These are phyloP conservation scores for Semaprochilodus insignis DNA, from an alignment of 2,797 vertebrate species.

Conservation along the genomic window DNA sequence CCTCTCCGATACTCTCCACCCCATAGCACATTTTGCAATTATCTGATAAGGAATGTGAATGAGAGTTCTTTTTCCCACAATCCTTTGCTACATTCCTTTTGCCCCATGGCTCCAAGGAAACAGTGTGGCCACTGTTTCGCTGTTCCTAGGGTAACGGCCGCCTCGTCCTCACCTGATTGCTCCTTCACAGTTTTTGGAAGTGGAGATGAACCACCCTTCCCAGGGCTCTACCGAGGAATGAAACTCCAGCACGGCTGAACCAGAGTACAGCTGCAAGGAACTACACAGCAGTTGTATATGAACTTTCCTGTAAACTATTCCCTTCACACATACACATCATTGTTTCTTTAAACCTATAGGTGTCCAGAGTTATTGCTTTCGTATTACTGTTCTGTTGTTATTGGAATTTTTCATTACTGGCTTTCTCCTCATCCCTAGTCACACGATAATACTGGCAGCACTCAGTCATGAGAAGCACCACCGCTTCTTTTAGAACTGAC, in stretches of 20 bases:
- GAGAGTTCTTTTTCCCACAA: slow-evolving; percentile 36
- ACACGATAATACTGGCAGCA: too few relatives aligned
- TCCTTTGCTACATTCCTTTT: slow-evolving; percentile 43
- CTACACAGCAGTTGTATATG: neutral
- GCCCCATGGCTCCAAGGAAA: slow-evolving; percentile 40
- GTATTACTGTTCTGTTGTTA: too few relatives aligned
- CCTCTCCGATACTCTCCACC: neutral
- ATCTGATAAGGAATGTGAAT: slow-evolving; percentile 43
- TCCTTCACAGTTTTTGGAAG: slow-evolving; percentile 5
- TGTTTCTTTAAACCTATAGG: too few relatives aligned
- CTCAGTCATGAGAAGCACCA: too few relatives aligned
- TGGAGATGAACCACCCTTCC: neutral
- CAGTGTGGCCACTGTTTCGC: slow-evolving; percentile 45
- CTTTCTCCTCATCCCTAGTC: too few relatives aligned
- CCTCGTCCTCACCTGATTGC: slow-evolving; percentile 17
- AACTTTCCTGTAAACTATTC: neutral
- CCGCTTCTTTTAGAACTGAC: too few relatives aligned
- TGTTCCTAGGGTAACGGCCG: slow-evolving; percentile 38
- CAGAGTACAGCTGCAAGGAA: neutral
- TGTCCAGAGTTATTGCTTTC: too few relatives aligned
- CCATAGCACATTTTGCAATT: slow-evolving; percentile 34
- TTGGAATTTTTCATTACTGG: too few relatives aligned
- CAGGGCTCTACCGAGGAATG: neutral
- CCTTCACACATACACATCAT: neutral
- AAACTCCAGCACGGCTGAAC: neutral